Evolutionary conservation across 2,888 invertebrate genomes (phyloP), one percentile per base, ranked within the genome.

Genomic region (Phyllotreta striolata): DNA sequence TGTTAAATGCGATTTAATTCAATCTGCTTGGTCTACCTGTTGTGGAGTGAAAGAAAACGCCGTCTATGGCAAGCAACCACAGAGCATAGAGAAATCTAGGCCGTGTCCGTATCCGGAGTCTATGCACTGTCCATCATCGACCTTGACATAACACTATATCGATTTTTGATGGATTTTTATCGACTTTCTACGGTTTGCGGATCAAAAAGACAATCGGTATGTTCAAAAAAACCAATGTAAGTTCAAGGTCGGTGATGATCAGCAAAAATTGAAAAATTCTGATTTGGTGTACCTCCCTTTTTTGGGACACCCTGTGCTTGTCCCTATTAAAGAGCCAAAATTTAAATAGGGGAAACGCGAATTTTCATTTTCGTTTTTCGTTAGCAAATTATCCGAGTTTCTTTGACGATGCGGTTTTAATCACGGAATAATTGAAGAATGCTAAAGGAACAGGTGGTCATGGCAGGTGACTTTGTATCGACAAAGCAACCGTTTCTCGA

Each of bases 71-170:
- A 51, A 67, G 39, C 55, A 55, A 55, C 54, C 14, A 55, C 66
- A 51, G 41, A 59, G 37, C 62, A 39, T 66, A 68, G 72, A 70
- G 70, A 72, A 72, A 72, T 72, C 72, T 70, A 66, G 72, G 72
- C 60, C 70, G 70, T 54, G 66, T 72, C 70, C 70, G 70, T 65
- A 72, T 72, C 72, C 72, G 70, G 72, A 72, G 66, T 72, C 70
- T 72, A 70, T 72, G 68, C 70, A 70, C 70, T 70, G 67, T 67
- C 69, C 67, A 69, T 24, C 24, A 24, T 64, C 70, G 72, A 71
- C 72, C 72, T 72, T 72, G 72, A 70, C 70, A 72, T 71, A 62
- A 63, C 60, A 62, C 49, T 68, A 67, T 68, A 70, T 70, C 70
- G 62, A 68, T 68, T 68, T 72, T 72, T 70, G 68, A 70, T 65